Conservation (phyloP, 2,797 vertebrate genomes). For the Distichodus sexfasciatus region DNA sequence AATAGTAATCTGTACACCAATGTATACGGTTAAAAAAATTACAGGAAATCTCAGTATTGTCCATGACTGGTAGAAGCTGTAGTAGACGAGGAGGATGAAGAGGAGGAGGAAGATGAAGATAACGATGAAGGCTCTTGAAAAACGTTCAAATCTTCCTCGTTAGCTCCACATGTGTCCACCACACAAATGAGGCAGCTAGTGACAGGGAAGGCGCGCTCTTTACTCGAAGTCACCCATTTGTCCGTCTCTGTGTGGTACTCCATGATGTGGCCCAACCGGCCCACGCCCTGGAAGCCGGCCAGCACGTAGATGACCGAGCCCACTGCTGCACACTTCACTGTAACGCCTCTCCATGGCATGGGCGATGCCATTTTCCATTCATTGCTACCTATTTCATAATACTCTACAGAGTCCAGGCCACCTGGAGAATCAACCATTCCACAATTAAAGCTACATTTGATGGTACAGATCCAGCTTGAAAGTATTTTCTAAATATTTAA, state of each 20-base stretch:
- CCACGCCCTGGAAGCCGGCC: constrained; percentile 95
- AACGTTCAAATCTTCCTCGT: constrained; percentile 83
- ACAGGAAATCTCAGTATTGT: constrained; percentile 1
- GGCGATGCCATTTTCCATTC: constrained; percentile 89
- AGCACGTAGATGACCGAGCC: constrained; percentile 89
- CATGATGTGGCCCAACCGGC: constrained; percentile 89
- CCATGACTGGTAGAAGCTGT: constrained; percentile 2
- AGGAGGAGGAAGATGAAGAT: constrained; percentile 44
- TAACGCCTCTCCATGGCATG: constrained; percentile 96
- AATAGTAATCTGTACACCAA: neutral
- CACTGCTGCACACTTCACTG: constrained; percentile 94
- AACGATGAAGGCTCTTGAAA: constrained; percentile 60
- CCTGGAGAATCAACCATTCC: constrained; percentile 64
- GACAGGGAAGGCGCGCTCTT: constrained; percentile 93
- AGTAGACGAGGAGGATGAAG: constrained; percentile 36
- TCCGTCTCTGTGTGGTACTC: constrained; percentile 94
- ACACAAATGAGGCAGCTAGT: constrained; percentile 98
- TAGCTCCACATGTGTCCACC: constrained; percentile 95
- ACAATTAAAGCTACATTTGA: neutral
- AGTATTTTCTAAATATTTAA: too few relatives aligned
- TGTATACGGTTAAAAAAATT: neutral
- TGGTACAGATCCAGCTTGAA: neutral
- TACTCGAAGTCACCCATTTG: constrained; percentile 92
- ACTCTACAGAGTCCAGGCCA: constrained; percentile 93
- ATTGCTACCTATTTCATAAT: constrained; percentile 90